These are phyloP conservation scores for Brachylomia viminalis DNA, from an alignment of 2,888 invertebrate species.

Conservation along the genomic window DNA sequence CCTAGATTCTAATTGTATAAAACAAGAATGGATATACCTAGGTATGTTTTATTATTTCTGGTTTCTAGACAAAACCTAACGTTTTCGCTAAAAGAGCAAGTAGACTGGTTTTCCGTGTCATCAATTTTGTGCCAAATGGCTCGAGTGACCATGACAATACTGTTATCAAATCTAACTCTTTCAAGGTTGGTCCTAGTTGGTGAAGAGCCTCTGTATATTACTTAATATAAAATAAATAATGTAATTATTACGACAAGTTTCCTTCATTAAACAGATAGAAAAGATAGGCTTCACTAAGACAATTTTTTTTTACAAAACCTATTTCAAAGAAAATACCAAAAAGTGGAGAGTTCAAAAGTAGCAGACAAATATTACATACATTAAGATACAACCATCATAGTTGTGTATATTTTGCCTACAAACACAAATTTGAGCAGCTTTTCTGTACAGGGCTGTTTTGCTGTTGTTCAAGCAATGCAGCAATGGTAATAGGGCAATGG, in stretches of 20 bases:
- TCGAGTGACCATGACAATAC: constrained; percentile 19
- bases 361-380: neutral
- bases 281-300: neutral
- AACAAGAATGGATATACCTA: neutral
- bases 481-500: neutral
- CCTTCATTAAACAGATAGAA: neutral
- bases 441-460: neutral
- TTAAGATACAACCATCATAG: neutral
- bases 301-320: neutral
- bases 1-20: constrained; percentile 2
- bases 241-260: neutral
- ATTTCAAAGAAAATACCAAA: neutral
- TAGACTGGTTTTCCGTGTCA: constrained; percentile 29
- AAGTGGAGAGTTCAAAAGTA: neutral
- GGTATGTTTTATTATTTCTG: constrained; percentile 6
- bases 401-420: neutral
- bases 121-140: constrained; percentile 23
- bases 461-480: too few species aligned
- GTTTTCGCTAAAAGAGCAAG: constrained; percentile 5
- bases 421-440: neutral
- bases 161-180: constrained; percentile 26
- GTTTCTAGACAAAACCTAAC: constrained; percentile 14
- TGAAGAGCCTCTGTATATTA: constrained; percentile 1
- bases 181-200: constrained; percentile 27
- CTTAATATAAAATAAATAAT: too few species aligned